phyloP scores from a whole-genome alignment of 1,140 invertebrate genomes.

The Lysiphlebus fabarum region DNA sequence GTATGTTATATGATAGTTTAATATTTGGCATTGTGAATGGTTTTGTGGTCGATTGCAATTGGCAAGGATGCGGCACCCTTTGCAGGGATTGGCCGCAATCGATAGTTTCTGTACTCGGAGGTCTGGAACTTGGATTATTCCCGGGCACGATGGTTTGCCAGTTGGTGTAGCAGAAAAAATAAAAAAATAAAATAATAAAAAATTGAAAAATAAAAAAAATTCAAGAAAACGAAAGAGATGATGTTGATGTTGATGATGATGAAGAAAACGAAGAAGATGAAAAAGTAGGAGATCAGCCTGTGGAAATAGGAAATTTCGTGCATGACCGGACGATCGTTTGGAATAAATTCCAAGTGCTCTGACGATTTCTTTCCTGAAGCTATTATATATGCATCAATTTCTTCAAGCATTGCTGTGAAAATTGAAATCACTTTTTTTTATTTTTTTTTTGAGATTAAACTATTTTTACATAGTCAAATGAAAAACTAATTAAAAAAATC shows the following conservation, averaged over 20 bases:
- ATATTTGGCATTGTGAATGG: background rate
- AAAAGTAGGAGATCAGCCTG: background rate
- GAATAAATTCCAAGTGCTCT: slow-evolving; percentile 20
- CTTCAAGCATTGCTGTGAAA: slow-evolving; percentile 23
- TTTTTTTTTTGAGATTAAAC: too few species aligned
- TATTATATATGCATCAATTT: too few species aligned
- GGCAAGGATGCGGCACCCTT: slow-evolving; percentile 12
- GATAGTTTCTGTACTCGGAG: slow-evolving; percentile 4
- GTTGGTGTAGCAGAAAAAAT: background rate
- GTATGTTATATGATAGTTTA: background rate
- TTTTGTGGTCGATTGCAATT: slow-evolving; percentile 14
- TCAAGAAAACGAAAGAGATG: background rate
- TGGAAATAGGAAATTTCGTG: slow-evolving; percentile 24
- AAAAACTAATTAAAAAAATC: too few species aligned
- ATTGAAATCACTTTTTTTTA: slow-evolving; percentile 34
- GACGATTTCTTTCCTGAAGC: slow-evolving; percentile 10
- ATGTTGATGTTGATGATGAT: background rate
- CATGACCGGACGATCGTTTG: slow-evolving; percentile 19
- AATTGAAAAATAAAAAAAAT: background rate
- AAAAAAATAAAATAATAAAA: background rate
- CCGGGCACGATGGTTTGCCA: background rate
- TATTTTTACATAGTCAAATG: too few species aligned
- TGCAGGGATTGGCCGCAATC: slow-evolving; percentile 12
- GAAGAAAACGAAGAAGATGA: background rate
- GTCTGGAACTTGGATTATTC: slow-evolving; percentile 4